Conservation (phyloP, 2,888 invertebrate species). For the Crocallis elinguaria region DNA sequence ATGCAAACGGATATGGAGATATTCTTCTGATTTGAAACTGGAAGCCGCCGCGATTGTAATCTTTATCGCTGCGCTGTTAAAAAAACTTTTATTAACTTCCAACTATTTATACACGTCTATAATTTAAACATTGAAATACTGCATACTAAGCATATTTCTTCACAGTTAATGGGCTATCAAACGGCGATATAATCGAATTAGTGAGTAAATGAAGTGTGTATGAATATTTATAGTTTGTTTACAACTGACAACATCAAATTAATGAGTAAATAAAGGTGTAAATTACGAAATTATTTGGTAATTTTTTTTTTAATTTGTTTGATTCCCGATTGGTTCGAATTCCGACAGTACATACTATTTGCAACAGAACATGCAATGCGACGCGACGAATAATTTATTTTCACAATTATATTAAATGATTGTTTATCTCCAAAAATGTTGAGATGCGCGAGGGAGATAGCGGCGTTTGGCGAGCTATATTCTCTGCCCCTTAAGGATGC, state of each 20-base stretch:
- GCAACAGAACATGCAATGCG: too few species aligned
- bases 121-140: constrained; percentile 13
- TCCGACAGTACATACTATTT: too few species aligned
- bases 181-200: constrained; percentile 20
- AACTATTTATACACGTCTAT: constrained; percentile 3
- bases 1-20: too few species aligned
- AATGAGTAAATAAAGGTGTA: constrained; percentile 16
- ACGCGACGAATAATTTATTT: too few species aligned
- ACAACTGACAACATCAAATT: constrained; percentile 15
- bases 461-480: too few species aligned
- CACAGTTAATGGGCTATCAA: constrained; percentile 22
- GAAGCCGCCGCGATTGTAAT: constrained; percentile 3
- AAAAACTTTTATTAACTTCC: constrained; percentile 6
- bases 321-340: too few species aligned
- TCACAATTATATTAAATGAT: too few species aligned
- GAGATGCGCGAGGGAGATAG: too few species aligned
- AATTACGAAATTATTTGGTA: constrained; percentile 5
- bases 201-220: constrained; percentile 17
- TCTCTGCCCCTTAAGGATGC: too few species aligned
- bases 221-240: constrained; percentile 27
- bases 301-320: constrained; percentile 5
- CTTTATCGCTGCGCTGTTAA: constrained; percentile 6
- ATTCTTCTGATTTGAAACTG: neutral
- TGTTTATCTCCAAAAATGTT: too few species aligned
- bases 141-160: constrained; percentile 14